Evolutionary conservation across 2,888 invertebrate genomes (phyloP).

Genomic region (Oligia latruncula): DNA sequence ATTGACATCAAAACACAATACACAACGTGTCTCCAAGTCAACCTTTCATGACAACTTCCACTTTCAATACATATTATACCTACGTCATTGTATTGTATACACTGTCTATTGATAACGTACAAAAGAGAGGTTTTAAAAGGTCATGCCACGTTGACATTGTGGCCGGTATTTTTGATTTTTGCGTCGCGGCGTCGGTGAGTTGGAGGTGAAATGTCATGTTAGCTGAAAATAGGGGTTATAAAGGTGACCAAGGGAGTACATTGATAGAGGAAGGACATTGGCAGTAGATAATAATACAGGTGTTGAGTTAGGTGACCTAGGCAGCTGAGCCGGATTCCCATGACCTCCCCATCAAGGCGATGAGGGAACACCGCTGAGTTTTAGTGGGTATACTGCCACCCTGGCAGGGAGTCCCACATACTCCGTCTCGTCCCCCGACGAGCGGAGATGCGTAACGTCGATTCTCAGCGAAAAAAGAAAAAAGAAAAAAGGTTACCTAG

Average conservation of each 20-base stretch:
- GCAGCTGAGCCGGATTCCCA: too few relatives aligned
- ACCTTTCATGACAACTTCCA: constrained; percentile 24
- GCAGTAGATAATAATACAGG: background rate
- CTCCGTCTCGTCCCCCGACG: too few relatives aligned
- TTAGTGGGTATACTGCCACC: too few relatives aligned
- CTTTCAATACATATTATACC: constrained; percentile 13
- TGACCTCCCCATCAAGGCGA: too few relatives aligned
- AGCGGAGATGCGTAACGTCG: too few relatives aligned
- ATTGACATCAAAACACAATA: constrained; percentile 33
- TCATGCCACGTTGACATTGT: constrained; percentile 21
- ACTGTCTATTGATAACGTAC: constrained; percentile 22
- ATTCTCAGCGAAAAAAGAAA: too few relatives aligned
- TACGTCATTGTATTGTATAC: constrained; percentile 18
- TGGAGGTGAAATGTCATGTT: background rate
- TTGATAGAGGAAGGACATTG: background rate
- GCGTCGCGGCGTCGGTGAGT: background rate
- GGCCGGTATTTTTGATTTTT: constrained; percentile 26
- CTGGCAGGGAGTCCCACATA: too few relatives aligned
- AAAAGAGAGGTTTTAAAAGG: constrained; percentile 30
- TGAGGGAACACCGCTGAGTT: too few relatives aligned
- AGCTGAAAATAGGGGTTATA: background rate
- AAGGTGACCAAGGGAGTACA: background rate
- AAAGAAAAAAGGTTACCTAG: background rate
- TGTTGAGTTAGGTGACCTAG: background rate
- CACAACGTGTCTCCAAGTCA: constrained; percentile 26